A percentile compares a stretch with the other conserved stretches of the same genome.
These are phyloP conservation scores for Phoxinus dragarum DNA, from an alignment of 2,797 vertebrate genomes.

Conservation along the genomic window DNA sequence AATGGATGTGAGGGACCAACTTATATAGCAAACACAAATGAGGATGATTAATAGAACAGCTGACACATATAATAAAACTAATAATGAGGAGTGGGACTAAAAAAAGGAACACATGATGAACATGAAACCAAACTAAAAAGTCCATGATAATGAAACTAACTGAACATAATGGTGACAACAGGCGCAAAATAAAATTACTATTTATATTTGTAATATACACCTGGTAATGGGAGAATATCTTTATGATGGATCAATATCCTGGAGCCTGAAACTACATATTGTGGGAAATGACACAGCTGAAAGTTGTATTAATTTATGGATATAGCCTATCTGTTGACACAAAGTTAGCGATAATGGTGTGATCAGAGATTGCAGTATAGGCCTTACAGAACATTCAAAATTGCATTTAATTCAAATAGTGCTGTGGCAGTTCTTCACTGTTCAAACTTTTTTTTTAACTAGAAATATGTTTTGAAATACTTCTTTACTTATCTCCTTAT, in stretches of 20 bases:
- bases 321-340: neutral
- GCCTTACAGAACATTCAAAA: neutral
- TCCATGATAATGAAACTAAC: no score
- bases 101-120: no score
- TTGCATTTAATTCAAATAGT: neutral
- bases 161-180: no score
- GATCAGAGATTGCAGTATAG: neutral
- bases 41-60: no score
- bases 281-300: neutral
- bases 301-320: neutral
- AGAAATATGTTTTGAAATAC: no score
- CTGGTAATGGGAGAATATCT: neutral
- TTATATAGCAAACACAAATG: no score
- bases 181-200: no score
- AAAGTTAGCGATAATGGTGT: neutral
- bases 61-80: no score
- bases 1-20: no score
- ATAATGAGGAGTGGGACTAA: no score
- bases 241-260: neutral
- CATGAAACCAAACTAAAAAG: no score
- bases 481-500: no score
- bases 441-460: neutral
- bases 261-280: neutral
- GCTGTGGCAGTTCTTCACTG: neutral
- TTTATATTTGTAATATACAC: neutral